phyloP scores from a whole-genome alignment of 2,888 invertebrate genomes.

The Arge pagana region DNA sequence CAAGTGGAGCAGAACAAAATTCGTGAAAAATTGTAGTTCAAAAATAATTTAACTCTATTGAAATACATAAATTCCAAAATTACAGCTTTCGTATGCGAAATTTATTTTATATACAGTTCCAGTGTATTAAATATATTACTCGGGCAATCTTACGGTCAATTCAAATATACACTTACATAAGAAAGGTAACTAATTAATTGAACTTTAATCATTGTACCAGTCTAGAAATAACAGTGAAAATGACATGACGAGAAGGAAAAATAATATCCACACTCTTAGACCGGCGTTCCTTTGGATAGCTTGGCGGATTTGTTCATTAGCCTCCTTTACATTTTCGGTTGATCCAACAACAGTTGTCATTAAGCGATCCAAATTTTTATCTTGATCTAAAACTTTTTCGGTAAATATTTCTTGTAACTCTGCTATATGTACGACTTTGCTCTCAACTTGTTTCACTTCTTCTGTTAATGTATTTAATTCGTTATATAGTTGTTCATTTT shows the following conservation, averaged over 20 bases:
- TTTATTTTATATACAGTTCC: no score
- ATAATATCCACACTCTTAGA: constrained; percentile 90
- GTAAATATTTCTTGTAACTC: constrained; percentile 95
- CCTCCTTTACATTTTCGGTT: constrained; percentile 94
- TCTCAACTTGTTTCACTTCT: constrained; percentile 88
- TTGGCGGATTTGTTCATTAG: constrained; percentile 95
- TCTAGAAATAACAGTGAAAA: constrained; percentile 95
- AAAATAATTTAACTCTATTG: no score
- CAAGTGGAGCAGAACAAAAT: no score
- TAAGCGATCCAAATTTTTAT: constrained; percentile 90
- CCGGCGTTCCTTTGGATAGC: constrained; percentile 98
- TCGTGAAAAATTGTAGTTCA: no score
- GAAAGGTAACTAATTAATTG: no score
- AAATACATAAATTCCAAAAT: no score
- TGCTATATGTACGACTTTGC: constrained; percentile 93
- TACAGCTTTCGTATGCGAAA: no score
- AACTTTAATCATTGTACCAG: constrained; percentile 92
- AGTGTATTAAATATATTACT: no score
- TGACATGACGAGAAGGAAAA: constrained; percentile 94
- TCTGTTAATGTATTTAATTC: constrained; percentile 87
- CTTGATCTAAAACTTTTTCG: constrained; percentile 93
- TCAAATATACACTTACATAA: no score
- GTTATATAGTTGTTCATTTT: constrained; percentile 85
- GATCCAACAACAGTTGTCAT: constrained; percentile 86
- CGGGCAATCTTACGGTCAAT: no score